Conservation (phyloP, 2,888 invertebrate species). For the Drosophila austrosaltans region DNA sequence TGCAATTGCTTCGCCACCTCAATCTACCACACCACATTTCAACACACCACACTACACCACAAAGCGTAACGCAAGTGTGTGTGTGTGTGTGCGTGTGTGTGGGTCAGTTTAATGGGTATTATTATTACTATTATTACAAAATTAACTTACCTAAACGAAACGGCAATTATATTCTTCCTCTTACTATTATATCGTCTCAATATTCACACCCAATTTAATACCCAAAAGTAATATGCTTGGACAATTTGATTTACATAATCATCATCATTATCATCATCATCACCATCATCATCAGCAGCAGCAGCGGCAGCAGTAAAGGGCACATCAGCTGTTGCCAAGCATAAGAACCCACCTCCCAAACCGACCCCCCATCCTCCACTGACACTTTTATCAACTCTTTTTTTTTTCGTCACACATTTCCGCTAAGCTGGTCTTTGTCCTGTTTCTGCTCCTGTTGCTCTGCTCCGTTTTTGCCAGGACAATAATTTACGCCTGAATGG, state of each 20-base stretch:
- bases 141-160: background rate
- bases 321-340: constrained; percentile 68
- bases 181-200: constrained; percentile 10
- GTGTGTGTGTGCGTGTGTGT: too few species aligned
- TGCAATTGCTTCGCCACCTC: too few species aligned
- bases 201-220: constrained; percentile 62
- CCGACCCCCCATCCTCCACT: background rate
- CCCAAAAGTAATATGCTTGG: constrained; percentile 51
- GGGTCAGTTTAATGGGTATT: too few species aligned
- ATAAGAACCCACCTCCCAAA: background rate
- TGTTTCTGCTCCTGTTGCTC: background rate
- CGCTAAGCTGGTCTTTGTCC: constrained; percentile 15
- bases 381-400: constrained; percentile 38
- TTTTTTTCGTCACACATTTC: constrained; percentile 41
- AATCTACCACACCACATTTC: too few species aligned
- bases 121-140: too few species aligned
- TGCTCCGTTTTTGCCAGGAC: constrained; percentile 28
- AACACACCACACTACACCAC: too few species aligned
- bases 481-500: constrained; percentile 71
- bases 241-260: constrained; percentile 75
- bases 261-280: constrained; percentile 55
- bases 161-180: background rate
- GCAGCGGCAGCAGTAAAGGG: constrained; percentile 52
- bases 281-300: constrained; percentile 55
- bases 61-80: too few species aligned